phyloP scores from a whole-genome alignment of 2,888 invertebrate genomes.

The Limnephilus lunatus region DNA sequence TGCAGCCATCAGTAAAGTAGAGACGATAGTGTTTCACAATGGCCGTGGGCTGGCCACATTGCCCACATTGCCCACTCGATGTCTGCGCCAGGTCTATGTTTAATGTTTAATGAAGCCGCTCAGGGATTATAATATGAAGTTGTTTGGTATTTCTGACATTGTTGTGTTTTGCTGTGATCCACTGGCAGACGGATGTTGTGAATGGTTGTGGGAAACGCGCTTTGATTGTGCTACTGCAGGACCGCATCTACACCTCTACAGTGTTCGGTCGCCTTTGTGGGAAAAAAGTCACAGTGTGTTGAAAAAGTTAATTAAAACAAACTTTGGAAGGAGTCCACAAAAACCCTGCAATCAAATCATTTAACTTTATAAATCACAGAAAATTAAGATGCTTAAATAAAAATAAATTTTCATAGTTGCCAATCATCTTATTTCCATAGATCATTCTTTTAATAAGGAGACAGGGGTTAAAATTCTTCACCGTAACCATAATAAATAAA shows the following conservation, averaged over 20 bases:
- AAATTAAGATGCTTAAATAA: too few species aligned
- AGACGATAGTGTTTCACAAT: background rate
- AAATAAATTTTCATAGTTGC: too few species aligned
- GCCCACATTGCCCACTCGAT: background rate
- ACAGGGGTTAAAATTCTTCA: too few species aligned
- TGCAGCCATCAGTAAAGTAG: background rate
- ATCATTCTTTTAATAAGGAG: too few species aligned
- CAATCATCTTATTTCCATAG: too few species aligned
- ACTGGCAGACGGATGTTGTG: background rate
- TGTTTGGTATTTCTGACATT: background rate
- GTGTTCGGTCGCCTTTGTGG: background rate
- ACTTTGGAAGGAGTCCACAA: too few species aligned
- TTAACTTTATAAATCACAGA: too few species aligned
- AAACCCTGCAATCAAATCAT: too few species aligned
- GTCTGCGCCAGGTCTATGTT: background rate
- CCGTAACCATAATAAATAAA: too few species aligned
- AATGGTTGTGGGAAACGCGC: background rate
- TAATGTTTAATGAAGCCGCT: background rate
- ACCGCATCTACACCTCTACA: too few species aligned
- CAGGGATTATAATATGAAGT: background rate
- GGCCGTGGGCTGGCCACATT: background rate
- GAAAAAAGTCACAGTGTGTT: too few species aligned
- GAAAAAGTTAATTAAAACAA: too few species aligned
- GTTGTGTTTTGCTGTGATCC: background rate
- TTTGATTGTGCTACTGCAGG: background rate